phyloP scores from a whole-genome alignment of 2,797 vertebrate species.

The Onychomys arenicola region DNA sequence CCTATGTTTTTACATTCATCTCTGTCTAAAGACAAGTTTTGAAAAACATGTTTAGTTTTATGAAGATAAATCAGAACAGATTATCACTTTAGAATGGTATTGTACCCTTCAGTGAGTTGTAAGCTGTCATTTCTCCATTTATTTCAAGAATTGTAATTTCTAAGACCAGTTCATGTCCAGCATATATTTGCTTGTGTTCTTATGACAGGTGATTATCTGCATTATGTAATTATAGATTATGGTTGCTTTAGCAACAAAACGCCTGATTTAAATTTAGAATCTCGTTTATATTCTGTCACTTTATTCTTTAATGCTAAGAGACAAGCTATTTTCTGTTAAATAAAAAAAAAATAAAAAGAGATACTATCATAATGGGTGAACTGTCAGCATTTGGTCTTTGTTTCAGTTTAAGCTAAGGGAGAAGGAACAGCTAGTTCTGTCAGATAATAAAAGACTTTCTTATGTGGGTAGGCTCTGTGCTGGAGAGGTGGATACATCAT shows the following conservation, averaged over 20 bases:
- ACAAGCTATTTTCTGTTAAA: constrained; percentile 85
- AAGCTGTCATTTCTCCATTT: constrained; percentile 59
- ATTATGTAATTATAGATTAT: constrained; percentile 83
- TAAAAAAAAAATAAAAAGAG: constrained; percentile 76
- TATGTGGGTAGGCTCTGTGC: neutral
- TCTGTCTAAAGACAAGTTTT: neutral
- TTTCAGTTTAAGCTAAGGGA: constrained; percentile 58
- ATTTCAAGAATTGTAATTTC: constrained; percentile 72
- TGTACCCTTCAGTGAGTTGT: neutral
- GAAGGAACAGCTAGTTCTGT: constrained; percentile 9
- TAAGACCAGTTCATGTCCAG: constrained; percentile 65
- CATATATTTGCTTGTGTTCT: constrained; percentile 67
- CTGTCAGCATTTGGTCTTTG: constrained; percentile 25
- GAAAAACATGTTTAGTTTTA: constrained; percentile 36
- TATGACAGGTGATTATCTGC: constrained; percentile 74
- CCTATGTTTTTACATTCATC: constrained; percentile 8
- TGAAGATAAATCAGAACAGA: neutral
- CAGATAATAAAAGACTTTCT: constrained; percentile 22
- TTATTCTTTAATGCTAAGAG: constrained; percentile 82
- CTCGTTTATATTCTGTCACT: constrained; percentile 87
- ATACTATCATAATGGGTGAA: constrained; percentile 66
- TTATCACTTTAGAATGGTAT: constrained; percentile 8
- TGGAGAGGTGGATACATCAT: neutral
- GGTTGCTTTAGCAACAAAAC: constrained; percentile 84
- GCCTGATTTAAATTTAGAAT: constrained; percentile 85